Conservation (phyloP, 2,888 invertebrate species). For the Emmelina monodactyla region DNA sequence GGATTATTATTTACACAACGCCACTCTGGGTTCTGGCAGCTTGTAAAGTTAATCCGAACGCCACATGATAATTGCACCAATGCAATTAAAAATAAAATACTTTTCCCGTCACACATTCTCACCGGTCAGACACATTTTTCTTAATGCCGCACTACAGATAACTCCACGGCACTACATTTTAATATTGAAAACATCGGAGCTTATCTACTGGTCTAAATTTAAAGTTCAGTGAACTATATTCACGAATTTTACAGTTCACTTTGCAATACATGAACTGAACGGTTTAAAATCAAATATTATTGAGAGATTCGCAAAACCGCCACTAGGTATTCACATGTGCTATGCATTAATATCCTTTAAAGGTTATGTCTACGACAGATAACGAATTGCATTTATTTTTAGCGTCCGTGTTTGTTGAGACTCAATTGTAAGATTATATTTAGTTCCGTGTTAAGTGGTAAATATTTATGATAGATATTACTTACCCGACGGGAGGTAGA, state of each 20-base stretch:
- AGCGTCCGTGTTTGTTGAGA: too few relatives aligned
- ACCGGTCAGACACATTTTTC: background rate
- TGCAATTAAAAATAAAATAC: slow-evolving; percentile 18
- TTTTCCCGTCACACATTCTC: background rate
- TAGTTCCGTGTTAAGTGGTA: too few relatives aligned
- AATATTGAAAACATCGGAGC: background rate
- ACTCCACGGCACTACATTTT: background rate
- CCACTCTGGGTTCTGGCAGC: slow-evolving; percentile 48
- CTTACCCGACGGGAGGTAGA: slow-evolving; percentile 91
- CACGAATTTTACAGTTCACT: background rate
- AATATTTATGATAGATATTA: too few relatives aligned
- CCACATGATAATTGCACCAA: slow-evolving; percentile 23
- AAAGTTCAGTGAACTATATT: slow-evolving; percentile 22
- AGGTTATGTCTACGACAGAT: slow-evolving; percentile 17
- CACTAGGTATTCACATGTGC: slow-evolving; percentile 6
- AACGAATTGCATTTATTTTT: slow-evolving; percentile 10
- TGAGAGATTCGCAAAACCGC: too few relatives aligned
- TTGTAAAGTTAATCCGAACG: slow-evolving; percentile 46
- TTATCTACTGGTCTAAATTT: background rate
- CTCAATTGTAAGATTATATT: too few relatives aligned
- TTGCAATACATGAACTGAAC: slow-evolving; percentile 6
- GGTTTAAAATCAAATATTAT: too few relatives aligned
- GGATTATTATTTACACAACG: slow-evolving; percentile 41
- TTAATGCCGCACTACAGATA: background rate
- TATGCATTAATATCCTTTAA: slow-evolving; percentile 15